Conservation (phyloP, 2,797 vertebrate genomes). For the Hippocampus kuda region DNA sequence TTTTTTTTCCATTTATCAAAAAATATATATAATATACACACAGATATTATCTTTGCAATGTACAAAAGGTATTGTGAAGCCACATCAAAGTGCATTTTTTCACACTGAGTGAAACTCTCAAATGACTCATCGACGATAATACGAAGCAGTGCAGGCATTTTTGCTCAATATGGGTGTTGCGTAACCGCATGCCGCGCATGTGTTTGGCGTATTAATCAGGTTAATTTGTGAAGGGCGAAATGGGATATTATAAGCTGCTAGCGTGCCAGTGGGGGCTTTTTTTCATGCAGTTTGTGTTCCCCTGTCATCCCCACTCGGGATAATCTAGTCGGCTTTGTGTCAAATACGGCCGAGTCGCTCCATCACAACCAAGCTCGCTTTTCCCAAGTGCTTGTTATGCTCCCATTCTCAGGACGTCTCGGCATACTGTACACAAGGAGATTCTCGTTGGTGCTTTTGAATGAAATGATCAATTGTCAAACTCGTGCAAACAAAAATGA, state of each 20-base stretch:
- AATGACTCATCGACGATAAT: slow-evolving; percentile 59
- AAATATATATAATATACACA: no score
- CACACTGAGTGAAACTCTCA: slow-evolving; percentile 48
- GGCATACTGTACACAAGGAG: no score
- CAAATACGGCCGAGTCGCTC: slow-evolving; percentile 37
- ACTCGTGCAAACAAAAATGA: no score
- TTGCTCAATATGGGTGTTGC: slow-evolving; percentile 20
- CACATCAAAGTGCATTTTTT: slow-evolving; percentile 64
- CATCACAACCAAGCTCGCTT: slow-evolving; percentile 33
- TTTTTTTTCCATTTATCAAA: not conserved
- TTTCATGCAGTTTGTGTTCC: slow-evolving; percentile 4
- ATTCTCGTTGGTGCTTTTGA: no score
- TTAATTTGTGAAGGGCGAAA: slow-evolving; percentile 2
- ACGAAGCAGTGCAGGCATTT: slow-evolving; percentile 31
- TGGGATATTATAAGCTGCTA: slow-evolving; percentile 4
- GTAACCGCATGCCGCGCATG: slow-evolving; percentile 15
- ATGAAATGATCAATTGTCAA: no score
- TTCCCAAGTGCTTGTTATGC: slow-evolving; percentile 5
- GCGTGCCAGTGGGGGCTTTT: not conserved
- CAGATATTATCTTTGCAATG: slow-evolving; percentile 20
- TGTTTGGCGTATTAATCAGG: slow-evolving; percentile 1
- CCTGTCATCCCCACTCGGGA: slow-evolving; percentile 33
- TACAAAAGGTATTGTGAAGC: slow-evolving; percentile 41
- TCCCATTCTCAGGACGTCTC: not conserved
- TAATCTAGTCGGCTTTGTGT: slow-evolving; percentile 49